These are phyloP conservation scores for Hololepta plana DNA, from an alignment of 2,888 invertebrate species.

Conservation along the genomic window DNA sequence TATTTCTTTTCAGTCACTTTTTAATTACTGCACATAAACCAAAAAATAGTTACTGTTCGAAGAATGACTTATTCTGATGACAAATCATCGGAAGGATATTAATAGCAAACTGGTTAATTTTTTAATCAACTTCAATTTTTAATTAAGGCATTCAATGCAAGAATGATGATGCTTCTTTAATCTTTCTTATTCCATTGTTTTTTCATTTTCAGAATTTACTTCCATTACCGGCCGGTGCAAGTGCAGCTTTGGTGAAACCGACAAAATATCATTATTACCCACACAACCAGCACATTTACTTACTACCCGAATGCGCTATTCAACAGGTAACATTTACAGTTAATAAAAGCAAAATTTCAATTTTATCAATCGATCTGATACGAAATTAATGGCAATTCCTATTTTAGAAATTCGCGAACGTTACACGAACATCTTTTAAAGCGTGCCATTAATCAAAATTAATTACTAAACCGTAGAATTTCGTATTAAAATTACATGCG, in stretches of 20 bases:
- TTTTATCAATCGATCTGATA: too few species aligned
- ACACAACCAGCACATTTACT: conserved; percentile 82
- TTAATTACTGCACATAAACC: too few species aligned
- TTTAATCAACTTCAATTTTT: not conserved
- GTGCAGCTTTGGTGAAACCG: conserved; percentile 60
- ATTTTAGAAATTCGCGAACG: too few species aligned
- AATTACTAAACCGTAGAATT: not conserved
- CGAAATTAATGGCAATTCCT: too few species aligned
- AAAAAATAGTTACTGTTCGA: too few species aligned
- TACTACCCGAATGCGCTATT: conserved; percentile 84
- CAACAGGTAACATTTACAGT: too few species aligned
- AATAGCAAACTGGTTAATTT: not conserved
- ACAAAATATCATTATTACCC: conserved; percentile 90
- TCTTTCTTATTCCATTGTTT: conserved; percentile 4
- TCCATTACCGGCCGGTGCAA: conserved; percentile 46
- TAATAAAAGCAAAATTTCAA: too few species aligned
- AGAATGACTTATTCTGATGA: too few species aligned
- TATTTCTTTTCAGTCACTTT: too few species aligned
- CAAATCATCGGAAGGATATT: too few species aligned
- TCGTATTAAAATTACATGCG: not conserved
- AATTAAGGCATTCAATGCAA: not conserved
- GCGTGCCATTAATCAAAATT: conserved; percentile 1
- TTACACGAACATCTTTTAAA: too few species aligned
- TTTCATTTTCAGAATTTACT: conserved; percentile 41
- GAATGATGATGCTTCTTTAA: not conserved